Evolutionary conservation across 2,113 vertebrate genomes (phyloP), one percentile per base, ranked within the genome.

Genomic region (Cynocephalus volans): DNA sequence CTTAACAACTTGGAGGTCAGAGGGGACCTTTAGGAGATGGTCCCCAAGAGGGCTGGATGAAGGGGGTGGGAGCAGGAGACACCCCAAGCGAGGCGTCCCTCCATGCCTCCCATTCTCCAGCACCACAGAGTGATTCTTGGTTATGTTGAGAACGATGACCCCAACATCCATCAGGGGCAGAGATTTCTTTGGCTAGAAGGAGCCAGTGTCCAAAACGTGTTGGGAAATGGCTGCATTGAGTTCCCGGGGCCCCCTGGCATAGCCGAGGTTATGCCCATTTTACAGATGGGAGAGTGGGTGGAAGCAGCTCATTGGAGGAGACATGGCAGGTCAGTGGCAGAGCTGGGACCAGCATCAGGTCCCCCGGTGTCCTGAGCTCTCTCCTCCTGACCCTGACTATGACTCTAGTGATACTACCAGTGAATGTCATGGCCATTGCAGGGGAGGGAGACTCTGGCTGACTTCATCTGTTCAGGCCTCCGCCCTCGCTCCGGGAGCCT

Each of bases 141-240:
- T 19, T n/a, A 5, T 18, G 17, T 6, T 23, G 69, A 88, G 17
- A 48, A 62, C 28, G 60, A 21, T 23, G 31, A 70, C 26, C 19
- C 19, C n/a, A 3, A 5, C 15, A 26, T 45, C n/a, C 48, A 0
- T 14, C 8, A 0, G 4, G 12, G 60, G 12, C 48, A 54, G 92
- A 82, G 10, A 2, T 72, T 17, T 84, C 33, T 33, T 21, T 24
- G 50, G 31, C 88, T 28, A 4, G 87, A 72, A 58, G 50, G 36
- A 15, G 4, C 31, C 50, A 13, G 24, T 9, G 31, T 84, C 69
- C 26, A 56, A 72, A 67, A 33, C 4, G 0, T 45, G 50, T 6
- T 26, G 15, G 31, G 41, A 36, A 28, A 11, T 28, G 24, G 58
- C 50, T 52, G 8, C 1, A 5, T 10, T 31, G 9, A 45, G 9